phyloP scores from a whole-genome alignment of 2,113 vertebrate species.

The Prochilodus magdalenae region DNA sequence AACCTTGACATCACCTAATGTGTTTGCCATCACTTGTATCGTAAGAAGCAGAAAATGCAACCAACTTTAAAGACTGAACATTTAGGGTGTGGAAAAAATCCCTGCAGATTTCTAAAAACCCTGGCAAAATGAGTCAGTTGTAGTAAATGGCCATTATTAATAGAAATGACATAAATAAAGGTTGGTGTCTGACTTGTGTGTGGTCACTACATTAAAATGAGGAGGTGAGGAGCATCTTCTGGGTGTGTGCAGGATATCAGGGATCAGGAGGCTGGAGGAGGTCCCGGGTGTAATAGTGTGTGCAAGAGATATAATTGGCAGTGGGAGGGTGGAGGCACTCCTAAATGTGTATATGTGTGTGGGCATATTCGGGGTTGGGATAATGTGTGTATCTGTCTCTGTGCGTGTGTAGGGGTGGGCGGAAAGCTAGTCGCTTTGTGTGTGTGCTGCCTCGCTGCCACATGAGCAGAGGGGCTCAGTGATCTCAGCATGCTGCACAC shows the following conservation, averaged over 20 bases:
- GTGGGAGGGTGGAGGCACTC: background rate
- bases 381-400: background rate
- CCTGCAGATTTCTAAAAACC: too few relatives aligned
- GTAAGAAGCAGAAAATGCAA: too few relatives aligned
- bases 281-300: background rate
- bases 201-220: background rate
- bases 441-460: slow-evolving; percentile 41
- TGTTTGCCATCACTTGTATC: too few relatives aligned
- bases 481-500: slow-evolving; percentile 51
- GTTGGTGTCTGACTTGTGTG: background rate
- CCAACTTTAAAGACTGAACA: too few relatives aligned
- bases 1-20: too few relatives aligned
- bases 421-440: too few relatives aligned
- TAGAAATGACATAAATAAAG: too few relatives aligned
- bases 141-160: too few relatives aligned
- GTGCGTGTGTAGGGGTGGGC: background rate
- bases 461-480: slow-evolving; percentile 49
- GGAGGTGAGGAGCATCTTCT: background rate
- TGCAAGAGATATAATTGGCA: background rate
- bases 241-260: slow-evolving; percentile 1
- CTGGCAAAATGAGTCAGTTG: too few relatives aligned
- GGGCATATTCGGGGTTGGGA: background rate
- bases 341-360: background rate
- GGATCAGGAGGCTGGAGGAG: background rate
- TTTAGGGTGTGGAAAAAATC: too few relatives aligned